Evolutionary conservation across 2,888 invertebrate species (phyloP).

Genomic region (Sphinx pinastri): DNA sequence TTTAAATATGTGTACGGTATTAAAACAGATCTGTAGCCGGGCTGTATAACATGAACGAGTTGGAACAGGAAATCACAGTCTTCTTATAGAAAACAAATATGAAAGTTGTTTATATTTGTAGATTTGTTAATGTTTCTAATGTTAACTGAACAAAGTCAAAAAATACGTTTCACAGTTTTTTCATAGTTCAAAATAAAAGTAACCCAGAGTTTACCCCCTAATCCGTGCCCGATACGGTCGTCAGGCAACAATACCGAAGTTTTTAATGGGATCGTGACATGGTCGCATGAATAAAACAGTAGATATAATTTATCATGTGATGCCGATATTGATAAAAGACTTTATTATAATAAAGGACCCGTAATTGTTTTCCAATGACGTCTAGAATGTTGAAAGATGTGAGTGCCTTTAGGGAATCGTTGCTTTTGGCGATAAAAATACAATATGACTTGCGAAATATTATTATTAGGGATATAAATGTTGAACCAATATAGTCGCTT

Average conservation of each 20-base stretch:
- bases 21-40: too few relatives aligned
- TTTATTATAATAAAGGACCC: not conserved
- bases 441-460: too few relatives aligned
- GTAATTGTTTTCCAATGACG: constrained; percentile 19
- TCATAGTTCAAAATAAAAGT: not conserved
- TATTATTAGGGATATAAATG: too few relatives aligned
- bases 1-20: too few relatives aligned
- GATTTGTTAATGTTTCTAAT: not conserved
- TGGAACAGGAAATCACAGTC: too few relatives aligned
- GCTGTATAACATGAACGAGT: too few relatives aligned
- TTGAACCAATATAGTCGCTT: too few relatives aligned
- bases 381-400: constrained; percentile 1
- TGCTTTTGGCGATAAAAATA: too few relatives aligned
- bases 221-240: constrained; percentile 21
- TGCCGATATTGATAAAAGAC: constrained; percentile 25
- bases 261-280: constrained; percentile 31
- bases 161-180: not conserved
- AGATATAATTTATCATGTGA: constrained; percentile 28
- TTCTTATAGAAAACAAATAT: too few relatives aligned
- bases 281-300: constrained; percentile 27
- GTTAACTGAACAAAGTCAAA: too few relatives aligned
- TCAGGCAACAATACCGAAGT: constrained; percentile 28
- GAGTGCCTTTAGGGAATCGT: too few relatives aligned
- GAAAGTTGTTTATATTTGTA: too few relatives aligned
- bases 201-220: not conserved